Evolutionary conservation across 2,113 vertebrate genomes (phyloP).

Genomic region (Eulemur macaco): DNA sequence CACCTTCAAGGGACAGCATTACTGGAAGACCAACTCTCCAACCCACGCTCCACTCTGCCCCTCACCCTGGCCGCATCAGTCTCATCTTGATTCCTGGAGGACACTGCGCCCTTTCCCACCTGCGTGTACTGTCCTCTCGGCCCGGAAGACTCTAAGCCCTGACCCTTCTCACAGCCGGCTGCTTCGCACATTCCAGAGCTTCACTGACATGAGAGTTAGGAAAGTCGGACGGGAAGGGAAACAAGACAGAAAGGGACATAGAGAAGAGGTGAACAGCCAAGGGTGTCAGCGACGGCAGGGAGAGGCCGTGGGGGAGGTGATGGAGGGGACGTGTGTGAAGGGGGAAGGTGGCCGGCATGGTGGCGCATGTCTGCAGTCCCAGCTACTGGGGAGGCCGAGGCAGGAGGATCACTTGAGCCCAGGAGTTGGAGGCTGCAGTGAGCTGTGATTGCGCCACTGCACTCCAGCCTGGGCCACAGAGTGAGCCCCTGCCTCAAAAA

Average conservation of each 20-base stretch:
- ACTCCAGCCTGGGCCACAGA: no score
- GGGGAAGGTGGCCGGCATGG: no score
- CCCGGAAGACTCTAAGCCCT: neutral
- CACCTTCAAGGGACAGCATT: neutral
- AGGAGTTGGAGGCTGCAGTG: no score
- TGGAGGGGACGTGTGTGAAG: neutral
- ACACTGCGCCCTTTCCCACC: neutral
- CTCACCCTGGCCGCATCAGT: neutral
- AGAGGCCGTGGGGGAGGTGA: neutral
- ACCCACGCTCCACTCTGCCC: neutral
- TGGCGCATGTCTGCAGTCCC: no score
- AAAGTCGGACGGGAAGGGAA: neutral
- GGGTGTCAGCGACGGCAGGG: fast-evolving
- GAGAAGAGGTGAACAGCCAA: neutral
- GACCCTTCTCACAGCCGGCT: neutral
- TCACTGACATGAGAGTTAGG: neutral
- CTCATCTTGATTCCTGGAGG: neutral
- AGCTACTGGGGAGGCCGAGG: no score
- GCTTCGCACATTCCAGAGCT: neutral
- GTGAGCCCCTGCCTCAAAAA: no score
- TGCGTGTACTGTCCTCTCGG: neutral
- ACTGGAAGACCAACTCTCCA: fast-evolving
- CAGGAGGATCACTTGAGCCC: no score
- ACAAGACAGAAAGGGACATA: neutral
- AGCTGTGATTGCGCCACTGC: no score